Evolutionary conservation across 2,888 invertebrate genomes (phyloP).

Genomic region (Hirtodrosophila duncani): DNA sequence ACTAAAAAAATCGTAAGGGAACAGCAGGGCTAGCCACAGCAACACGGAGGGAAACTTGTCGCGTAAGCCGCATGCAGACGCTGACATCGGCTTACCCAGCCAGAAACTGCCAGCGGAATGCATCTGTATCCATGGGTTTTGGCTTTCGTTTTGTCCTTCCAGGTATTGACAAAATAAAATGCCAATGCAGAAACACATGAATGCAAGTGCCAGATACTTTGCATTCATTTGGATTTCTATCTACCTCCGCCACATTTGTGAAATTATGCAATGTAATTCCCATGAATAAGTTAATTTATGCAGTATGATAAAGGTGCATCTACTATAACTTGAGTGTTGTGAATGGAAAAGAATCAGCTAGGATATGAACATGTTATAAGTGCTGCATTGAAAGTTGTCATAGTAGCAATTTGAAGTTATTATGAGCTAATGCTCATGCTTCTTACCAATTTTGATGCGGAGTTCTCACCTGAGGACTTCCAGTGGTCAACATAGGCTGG

Average conservation of each 20-base stretch:
- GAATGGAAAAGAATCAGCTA: too few relatives aligned
- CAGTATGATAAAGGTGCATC: too few relatives aligned
- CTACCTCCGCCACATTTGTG: slow-evolving; percentile 31
- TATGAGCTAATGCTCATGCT: too few relatives aligned
- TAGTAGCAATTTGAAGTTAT: too few relatives aligned
- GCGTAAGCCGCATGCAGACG: slow-evolving; percentile 48
- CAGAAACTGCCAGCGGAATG: slow-evolving; percentile 4
- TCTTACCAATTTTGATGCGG: too few relatives aligned
- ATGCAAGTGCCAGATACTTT: slow-evolving; percentile 21
- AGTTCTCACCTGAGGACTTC: too few relatives aligned
- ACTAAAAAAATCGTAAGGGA: not conserved
- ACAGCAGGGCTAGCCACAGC: not conserved
- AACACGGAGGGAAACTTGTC: slow-evolving; percentile 12
- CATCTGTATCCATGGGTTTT: slow-evolving; percentile 21
- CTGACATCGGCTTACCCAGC: not conserved
- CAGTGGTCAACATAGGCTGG: too few relatives aligned
- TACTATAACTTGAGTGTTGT: too few relatives aligned
- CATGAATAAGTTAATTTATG: slow-evolving; percentile 25
- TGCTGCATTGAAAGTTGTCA: too few relatives aligned
- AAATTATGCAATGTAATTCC: slow-evolving; percentile 23
- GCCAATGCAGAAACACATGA: slow-evolving; percentile 20
- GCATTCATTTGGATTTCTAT: slow-evolving; percentile 38
- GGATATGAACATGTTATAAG: too few relatives aligned
- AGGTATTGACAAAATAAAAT: slow-evolving; percentile 44
- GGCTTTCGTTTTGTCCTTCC: slow-evolving; percentile 2